Evolutionary conservation across 2,797 vertebrate species (phyloP).

Genomic region (Rhynchotus rufescens): DNA sequence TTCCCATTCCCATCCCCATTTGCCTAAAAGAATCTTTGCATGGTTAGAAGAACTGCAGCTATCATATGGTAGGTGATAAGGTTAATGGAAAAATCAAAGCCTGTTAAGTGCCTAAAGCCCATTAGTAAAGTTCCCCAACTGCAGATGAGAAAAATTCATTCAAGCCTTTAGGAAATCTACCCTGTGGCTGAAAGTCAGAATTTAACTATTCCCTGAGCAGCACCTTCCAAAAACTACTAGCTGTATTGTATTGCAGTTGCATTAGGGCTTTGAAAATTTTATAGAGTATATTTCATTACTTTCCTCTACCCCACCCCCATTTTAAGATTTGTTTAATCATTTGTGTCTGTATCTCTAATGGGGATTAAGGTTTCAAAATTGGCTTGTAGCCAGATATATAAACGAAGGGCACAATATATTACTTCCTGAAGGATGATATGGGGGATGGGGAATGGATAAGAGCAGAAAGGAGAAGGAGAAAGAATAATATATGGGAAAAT

Average conservation of each 20-base stretch:
- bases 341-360: slow-evolving; percentile 45
- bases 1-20: fast-evolving
- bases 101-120: fast-evolving
- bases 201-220: not conserved
- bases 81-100: not conserved
- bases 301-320: not conserved
- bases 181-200: not conserved
- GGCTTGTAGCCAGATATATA: slow-evolving; percentile 63
- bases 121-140: not conserved
- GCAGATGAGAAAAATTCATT: not conserved
- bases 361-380: slow-evolving; percentile 37
- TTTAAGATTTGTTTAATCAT: slow-evolving; percentile 72
- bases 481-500: not conserved
- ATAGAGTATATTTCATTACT: not conserved
- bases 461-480: not conserved
- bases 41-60: not conserved
- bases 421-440: slow-evolving; percentile 60
- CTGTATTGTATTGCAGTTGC: not conserved
- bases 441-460: not conserved
- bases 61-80: not conserved
- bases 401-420: slow-evolving; percentile 64
- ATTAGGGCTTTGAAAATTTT: not conserved
- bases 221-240: not conserved
- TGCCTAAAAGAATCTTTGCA: not conserved
- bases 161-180: not conserved